Conservation (phyloP, 2,888 invertebrate species). For the Caenorhabditis japonica region DNA sequence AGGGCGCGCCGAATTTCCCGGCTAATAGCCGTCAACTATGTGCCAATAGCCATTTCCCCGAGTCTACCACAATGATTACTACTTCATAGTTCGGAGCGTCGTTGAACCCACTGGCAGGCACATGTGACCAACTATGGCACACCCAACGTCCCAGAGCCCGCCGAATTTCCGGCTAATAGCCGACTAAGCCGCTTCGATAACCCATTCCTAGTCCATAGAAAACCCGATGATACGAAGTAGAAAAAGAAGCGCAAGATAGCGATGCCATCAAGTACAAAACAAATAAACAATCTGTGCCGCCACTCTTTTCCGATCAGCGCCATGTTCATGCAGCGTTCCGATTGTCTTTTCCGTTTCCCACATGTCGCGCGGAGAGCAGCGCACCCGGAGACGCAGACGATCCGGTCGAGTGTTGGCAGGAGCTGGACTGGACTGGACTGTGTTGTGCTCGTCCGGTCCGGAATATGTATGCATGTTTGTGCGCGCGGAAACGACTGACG, state of each 20-base stretch:
- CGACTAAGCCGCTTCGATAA: too few species aligned
- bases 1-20: too few species aligned
- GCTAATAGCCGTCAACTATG: too few species aligned
- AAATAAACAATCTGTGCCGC: neutral
- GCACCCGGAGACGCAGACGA: constrained; percentile 1
- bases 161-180: too few species aligned
- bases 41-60: too few species aligned
- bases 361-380: neutral
- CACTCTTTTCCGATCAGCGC: neutral
- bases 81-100: too few species aligned
- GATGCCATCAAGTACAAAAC: constrained; percentile 11
- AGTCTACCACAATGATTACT: too few species aligned
- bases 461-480: constrained; percentile 13
- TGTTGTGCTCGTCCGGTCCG: constrained; percentile 7
- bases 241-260: too few species aligned
- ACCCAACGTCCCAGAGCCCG: too few species aligned
- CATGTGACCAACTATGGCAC: too few species aligned
- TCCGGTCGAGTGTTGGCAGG: constrained; percentile 14
- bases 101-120: too few species aligned
- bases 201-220: too few species aligned
- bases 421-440: constrained; percentile 6
- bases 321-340: constrained; percentile 13
- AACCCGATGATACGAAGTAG: neutral
- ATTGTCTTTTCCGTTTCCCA: constrained; percentile 13
- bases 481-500: constrained; percentile 8